These are phyloP conservation scores for Mesorhabditis belari DNA, from an alignment of 2,888 invertebrate species.

Conservation along the genomic window DNA sequence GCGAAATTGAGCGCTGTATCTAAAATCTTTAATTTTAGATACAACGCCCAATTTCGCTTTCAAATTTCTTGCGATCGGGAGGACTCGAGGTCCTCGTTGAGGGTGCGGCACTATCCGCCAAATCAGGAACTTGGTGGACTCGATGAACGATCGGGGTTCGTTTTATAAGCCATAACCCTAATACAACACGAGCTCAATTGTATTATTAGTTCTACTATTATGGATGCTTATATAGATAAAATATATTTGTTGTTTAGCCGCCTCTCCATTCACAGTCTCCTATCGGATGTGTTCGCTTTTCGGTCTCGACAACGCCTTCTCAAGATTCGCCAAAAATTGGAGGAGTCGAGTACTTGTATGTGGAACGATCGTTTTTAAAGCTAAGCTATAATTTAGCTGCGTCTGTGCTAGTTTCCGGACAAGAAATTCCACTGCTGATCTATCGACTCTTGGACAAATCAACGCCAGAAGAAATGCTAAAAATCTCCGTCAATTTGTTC, in stretches of 20 bases:
- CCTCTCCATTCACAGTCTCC: conserved; percentile 33
- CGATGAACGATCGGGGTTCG: conserved; percentile 28
- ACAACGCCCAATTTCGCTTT: conserved; percentile 42
- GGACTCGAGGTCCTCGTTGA: conserved; percentile 16
- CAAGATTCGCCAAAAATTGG: conserved; percentile 14
- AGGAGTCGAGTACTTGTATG: not conserved
- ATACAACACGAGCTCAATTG: too few species aligned
- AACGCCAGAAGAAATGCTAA: conserved; percentile 21
- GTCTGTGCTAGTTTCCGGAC: conserved; percentile 15
- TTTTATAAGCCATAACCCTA: not conserved
- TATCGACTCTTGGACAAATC: conserved; percentile 29
- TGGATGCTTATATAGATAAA: not conserved
- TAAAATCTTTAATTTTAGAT: too few species aligned
- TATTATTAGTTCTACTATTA: too few species aligned
- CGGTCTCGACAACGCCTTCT: conserved; percentile 41
- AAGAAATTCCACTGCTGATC: conserved; percentile 30
- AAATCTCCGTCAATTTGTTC: conserved; percentile 43
- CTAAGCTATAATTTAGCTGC: not conserved
- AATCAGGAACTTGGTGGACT: conserved; percentile 26
- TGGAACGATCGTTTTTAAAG: not conserved
- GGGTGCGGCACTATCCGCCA: conserved; percentile 39
- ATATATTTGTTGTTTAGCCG: conserved; percentile 20
- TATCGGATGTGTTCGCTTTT: conserved; percentile 35
- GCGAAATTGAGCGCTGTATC: too few species aligned
- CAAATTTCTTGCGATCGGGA: conserved; percentile 19